phyloP scores from a whole-genome alignment of 2,888 invertebrate species.

The Amblyjoppa fuscipennis region DNA sequence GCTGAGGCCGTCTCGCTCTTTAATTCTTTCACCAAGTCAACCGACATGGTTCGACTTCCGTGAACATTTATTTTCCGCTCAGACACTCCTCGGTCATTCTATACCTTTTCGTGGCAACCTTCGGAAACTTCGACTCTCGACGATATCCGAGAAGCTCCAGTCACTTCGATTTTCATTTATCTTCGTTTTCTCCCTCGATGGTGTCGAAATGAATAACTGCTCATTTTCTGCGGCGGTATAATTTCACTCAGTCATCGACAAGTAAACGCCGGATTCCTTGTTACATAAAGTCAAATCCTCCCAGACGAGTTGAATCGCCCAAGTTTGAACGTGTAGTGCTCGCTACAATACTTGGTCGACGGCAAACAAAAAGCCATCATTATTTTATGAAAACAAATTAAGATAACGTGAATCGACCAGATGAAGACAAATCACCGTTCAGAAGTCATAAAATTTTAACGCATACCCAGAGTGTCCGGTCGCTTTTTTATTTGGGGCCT shows the following conservation, averaged over 20 bases:
- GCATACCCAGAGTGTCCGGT: not conserved
- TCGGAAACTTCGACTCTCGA: slow-evolving; percentile 3
- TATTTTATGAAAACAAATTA: slow-evolving; percentile 73
- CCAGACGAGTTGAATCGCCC: slow-evolving; percentile 63
- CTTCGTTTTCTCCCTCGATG: not conserved
- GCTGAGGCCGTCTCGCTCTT: not conserved
- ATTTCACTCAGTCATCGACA: not conserved
- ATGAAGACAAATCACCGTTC: slow-evolving; percentile 23
- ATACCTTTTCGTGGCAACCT: not conserved
- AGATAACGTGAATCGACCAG: slow-evolving; percentile 69
- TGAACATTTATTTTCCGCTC: slow-evolving; percentile 36
- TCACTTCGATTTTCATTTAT: slow-evolving; percentile 13
- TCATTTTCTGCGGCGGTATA: not conserved
- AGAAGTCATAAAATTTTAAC: not conserved
- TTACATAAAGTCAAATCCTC: slow-evolving; percentile 71
- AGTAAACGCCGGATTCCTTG: not conserved
- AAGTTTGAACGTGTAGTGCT: slow-evolving; percentile 8
- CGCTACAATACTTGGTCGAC: slow-evolving; percentile 51
- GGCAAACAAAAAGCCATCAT: slow-evolving; percentile 73
- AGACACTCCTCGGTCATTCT: not conserved
- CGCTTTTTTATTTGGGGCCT: not conserved
- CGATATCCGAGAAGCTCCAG: not conserved
- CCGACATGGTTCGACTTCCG: slow-evolving; percentile 13
- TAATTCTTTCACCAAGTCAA: slow-evolving; percentile 16
- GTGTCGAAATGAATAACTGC: not conserved